Evolutionary conservation across 1,140 invertebrate genomes (phyloP), one percentile per base, ranked within the genome.

Genomic region (Cecropterus lyciades): DNA sequence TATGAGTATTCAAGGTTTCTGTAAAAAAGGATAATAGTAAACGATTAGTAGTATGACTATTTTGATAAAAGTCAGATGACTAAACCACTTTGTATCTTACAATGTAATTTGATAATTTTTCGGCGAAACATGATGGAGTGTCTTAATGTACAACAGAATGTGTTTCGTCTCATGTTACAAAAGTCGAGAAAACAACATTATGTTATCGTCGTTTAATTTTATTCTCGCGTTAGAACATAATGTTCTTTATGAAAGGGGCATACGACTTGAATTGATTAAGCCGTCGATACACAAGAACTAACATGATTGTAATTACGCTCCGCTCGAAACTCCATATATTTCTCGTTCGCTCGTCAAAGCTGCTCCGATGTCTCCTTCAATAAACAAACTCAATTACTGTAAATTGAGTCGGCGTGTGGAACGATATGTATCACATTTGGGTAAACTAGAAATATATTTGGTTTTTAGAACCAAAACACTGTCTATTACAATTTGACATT

Each of bases 371-470:
- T 56, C 53, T 40, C 33, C 53, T 56, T 20, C 16, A 40, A 56
- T 56, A 56, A 43, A 56, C 53, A 56, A 56, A 56, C 53, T 24
- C 53, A 40, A 56, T 56, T 43, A 56, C 53, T 43, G 40, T 17
- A 45, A 45, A 57, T 57, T 52, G 49, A 52, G 49, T 52, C 49
- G 30, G 49, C 49, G n/a, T n/a, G 49, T 14, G 49, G 27, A 52
- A 33, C 49, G 49, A 52, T 24, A 11, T 30, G 13, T 52, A 52
- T 52, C n/a, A 14, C 24, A 15, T 52, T 52, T 30, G 9, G 49
- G 24, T 52, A 30, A 11, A 52, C 49, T 52, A 33, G 49, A 52
- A 52, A 30, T 33, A 10, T 33, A 33, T 33, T 33, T 33, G 30
- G 1, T 33, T 33, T 33, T 33, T 33, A 33, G 30, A 9, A 24